Percentiles rank a stretch among this genome's conserved stretches.
These are phyloP conservation scores for Alloplasta piceator DNA, from an alignment of 2,888 invertebrate genomes.

Conservation along the genomic window DNA sequence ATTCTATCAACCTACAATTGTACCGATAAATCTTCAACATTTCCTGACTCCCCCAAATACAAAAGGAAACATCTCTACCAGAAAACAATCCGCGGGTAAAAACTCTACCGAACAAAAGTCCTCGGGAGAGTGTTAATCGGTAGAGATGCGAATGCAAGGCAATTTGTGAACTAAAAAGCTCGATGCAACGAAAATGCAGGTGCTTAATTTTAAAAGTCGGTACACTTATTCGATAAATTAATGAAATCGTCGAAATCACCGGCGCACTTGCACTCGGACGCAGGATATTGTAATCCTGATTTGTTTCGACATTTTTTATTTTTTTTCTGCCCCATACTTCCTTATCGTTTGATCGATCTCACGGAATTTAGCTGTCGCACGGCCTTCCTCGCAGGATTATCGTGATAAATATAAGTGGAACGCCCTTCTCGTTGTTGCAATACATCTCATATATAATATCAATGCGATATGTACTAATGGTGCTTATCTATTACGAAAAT, in stretches of 20 bases:
- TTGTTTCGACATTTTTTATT: not conserved
- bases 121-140: too few relatives aligned
- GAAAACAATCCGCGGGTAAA: too few relatives aligned
- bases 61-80: too few relatives aligned
- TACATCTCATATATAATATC: slow-evolving; percentile 25
- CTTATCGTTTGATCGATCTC: slow-evolving; percentile 55
- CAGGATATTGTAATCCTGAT: not conserved
- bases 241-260: not conserved
- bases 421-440: slow-evolving; percentile 56
- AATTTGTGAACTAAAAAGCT: too few relatives aligned
- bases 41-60: too few relatives aligned
- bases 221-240: too few relatives aligned
- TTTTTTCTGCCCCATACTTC: slow-evolving; percentile 38
- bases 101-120: too few relatives aligned
- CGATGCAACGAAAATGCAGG: too few relatives aligned
- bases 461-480: not conserved
- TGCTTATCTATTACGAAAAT: slow-evolving; percentile 48
- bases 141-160: too few relatives aligned
- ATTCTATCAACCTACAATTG: too few relatives aligned
- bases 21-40: too few relatives aligned
- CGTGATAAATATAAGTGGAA: slow-evolving; percentile 50
- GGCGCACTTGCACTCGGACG: not conserved
- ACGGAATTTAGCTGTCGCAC: slow-evolving; percentile 29
- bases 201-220: too few relatives aligned
- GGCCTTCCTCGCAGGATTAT: slow-evolving; percentile 59